phyloP scores from a whole-genome alignment of 2,113 vertebrate genomes.

The Fregata magnificens region DNA sequence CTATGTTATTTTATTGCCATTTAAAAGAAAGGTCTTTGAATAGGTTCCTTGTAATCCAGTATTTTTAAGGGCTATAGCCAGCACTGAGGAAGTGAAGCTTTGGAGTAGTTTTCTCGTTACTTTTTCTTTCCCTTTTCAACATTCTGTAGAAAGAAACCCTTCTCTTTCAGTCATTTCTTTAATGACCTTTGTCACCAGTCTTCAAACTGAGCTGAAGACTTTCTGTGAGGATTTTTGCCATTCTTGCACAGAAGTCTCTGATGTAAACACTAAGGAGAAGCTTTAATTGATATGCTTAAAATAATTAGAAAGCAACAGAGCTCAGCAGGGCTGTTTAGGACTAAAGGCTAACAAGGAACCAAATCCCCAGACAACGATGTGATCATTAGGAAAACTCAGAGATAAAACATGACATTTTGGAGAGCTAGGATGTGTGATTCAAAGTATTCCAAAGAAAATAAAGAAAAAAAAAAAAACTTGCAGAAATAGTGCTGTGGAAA shows the following conservation, averaged over 20 bases:
- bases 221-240: conserved; percentile 9
- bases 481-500: neutral
- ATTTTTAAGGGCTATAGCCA: conserved; percentile 1
- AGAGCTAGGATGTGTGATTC: neutral
- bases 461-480: neutral
- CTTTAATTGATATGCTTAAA: conserved; percentile 66
- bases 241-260: conserved; percentile 31
- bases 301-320: conserved; percentile 64
- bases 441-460: conserved; percentile 20
- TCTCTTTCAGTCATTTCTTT: conserved; percentile 3
- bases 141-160: neutral
- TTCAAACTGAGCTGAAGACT: conserved; percentile 1
- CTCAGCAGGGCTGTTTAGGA: conserved; percentile 44
- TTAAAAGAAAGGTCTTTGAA: neutral
- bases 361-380: conserved; percentile 33
- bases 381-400: conserved; percentile 57
- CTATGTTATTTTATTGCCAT: neutral
- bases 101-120: neutral
- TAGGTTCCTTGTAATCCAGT: neutral
- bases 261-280: conserved; percentile 52
- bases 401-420: conserved; percentile 38
- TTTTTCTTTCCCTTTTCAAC: neutral
- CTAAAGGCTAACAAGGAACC: conserved; percentile 63
- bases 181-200: conserved; percentile 31
- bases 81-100: neutral